phyloP scores from a whole-genome alignment of 2,113 vertebrate species.

The Tor tambroides region DNA sequence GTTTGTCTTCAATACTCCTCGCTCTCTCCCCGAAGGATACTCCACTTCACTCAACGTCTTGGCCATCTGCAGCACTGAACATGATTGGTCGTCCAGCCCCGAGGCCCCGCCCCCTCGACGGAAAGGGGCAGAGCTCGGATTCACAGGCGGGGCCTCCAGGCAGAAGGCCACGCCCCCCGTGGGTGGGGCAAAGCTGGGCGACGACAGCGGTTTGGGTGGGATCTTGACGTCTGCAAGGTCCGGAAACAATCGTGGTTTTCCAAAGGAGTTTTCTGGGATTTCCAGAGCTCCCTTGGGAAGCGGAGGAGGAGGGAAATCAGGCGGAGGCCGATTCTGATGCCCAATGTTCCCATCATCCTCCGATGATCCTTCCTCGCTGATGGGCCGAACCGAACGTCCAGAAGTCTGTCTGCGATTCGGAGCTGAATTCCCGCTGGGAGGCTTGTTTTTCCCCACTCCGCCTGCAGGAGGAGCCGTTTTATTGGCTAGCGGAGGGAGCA shows the following conservation, averaged over 20 bases:
- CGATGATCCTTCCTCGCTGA: slow-evolving; percentile 82
- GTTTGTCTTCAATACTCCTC: slow-evolving; percentile 57
- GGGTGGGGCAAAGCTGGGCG: slow-evolving; percentile 40
- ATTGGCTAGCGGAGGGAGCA: slow-evolving; percentile 62
- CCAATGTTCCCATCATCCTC: slow-evolving; percentile 79
- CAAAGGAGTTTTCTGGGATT: slow-evolving; percentile 69
- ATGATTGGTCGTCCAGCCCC: slow-evolving; percentile 87
- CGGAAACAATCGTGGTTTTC: slow-evolving; percentile 45
- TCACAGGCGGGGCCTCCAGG: slow-evolving; percentile 61
- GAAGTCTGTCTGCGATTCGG: slow-evolving; percentile 67
- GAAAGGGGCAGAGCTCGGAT: slow-evolving; percentile 56
- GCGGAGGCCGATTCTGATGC: slow-evolving; percentile 78
- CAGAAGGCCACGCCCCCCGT: slow-evolving; percentile 66
- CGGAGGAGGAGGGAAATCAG: slow-evolving; percentile 86
- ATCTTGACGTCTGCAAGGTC: slow-evolving; percentile 70
- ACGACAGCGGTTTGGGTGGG: slow-evolving; percentile 56
- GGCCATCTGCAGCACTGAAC: slow-evolving; percentile 96
- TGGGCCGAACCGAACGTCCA: slow-evolving; percentile 65
- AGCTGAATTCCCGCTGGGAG: slow-evolving; percentile 60
- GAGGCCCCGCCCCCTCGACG: slow-evolving; percentile 57
- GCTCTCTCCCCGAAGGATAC: slow-evolving; percentile 76
- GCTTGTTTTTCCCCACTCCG: slow-evolving; percentile 75
- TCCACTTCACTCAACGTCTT: slow-evolving; percentile 93
- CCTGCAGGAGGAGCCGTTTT: slow-evolving; percentile 66
- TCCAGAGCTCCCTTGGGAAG: slow-evolving; percentile 84